Evolutionary conservation across 1,140 invertebrate species (phyloP).

Genomic region (Protaetia brevitarsis): DNA sequence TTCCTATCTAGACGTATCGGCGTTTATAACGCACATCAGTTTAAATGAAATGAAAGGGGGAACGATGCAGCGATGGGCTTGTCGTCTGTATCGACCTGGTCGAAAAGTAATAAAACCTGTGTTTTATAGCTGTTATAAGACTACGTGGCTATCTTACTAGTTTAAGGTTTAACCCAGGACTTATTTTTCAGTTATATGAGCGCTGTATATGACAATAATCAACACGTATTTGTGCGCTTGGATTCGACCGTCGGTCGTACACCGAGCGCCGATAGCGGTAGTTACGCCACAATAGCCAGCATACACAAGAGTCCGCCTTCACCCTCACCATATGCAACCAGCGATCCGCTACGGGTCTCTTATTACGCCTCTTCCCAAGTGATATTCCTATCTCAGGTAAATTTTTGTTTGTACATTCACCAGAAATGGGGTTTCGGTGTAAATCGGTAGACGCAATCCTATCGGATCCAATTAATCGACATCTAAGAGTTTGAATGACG

Average conservation of each 20-base stretch:
- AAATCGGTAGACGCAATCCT: too few relatives aligned
- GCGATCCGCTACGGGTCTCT: slow-evolving; percentile 54
- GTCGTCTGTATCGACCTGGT: slow-evolving; percentile 8
- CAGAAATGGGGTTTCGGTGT: too few relatives aligned
- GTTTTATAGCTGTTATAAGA: not conserved
- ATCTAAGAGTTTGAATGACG: too few relatives aligned
- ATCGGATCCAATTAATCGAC: too few relatives aligned
- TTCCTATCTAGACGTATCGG: too few relatives aligned
- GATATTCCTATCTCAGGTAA: slow-evolving; percentile 56
- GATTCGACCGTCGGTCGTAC: slow-evolving; percentile 62
- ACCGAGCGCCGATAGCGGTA: slow-evolving; percentile 70
- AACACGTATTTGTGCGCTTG: slow-evolving; percentile 68
- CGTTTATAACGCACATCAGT: too few relatives aligned
- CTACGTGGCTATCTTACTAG: not conserved
- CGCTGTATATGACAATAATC: slow-evolving; percentile 66
- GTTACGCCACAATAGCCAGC: slow-evolving; percentile 77
- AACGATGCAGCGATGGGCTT: too few relatives aligned
- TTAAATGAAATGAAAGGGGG: too few relatives aligned
- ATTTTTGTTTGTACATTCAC: too few relatives aligned
- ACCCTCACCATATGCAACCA: slow-evolving; percentile 64
- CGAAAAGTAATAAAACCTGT: not conserved
- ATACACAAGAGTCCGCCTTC: slow-evolving; percentile 63
- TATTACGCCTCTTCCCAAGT: slow-evolving; percentile 61
- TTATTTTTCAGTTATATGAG: slow-evolving; percentile 60
- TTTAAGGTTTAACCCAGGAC: slow-evolving; percentile 8